phyloP scores from a whole-genome alignment of 2,888 invertebrate species.

The Hanleya hanleyi region DNA sequence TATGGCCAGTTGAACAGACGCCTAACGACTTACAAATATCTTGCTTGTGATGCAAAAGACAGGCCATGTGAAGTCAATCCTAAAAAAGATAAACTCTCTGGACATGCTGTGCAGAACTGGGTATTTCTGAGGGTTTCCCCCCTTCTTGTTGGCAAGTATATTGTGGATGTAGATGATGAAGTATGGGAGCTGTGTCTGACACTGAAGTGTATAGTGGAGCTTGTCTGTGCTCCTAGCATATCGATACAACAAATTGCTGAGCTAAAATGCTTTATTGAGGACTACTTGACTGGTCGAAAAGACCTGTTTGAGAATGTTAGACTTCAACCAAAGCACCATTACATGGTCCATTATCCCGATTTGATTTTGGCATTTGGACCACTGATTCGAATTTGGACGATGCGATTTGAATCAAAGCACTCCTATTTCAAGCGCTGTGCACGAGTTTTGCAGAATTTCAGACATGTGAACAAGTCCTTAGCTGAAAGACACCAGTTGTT shows the following conservation, averaged over 20 bases:
- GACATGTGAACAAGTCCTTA: background rate
- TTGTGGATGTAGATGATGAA: too few species aligned
- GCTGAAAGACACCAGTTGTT: background rate
- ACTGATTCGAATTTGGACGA: background rate
- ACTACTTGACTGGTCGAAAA: background rate
- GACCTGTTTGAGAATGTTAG: background rate
- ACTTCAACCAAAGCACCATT: background rate
- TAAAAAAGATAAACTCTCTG: too few species aligned
- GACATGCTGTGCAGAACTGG: too few species aligned
- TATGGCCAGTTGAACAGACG: too few species aligned
- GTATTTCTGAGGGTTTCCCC: too few species aligned
- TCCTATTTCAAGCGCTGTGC: constrained; percentile 5
- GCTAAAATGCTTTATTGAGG: background rate
- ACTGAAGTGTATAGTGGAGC: background rate
- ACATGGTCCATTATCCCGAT: background rate
- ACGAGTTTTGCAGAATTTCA: constrained; percentile 6
- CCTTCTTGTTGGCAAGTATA: too few species aligned
- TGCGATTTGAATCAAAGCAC: background rate
- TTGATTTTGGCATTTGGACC: background rate
- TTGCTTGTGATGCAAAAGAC: too few species aligned
- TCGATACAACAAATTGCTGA: background rate
- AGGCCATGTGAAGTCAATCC: too few species aligned
- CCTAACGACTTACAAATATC: too few species aligned
- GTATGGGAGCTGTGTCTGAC: background rate
- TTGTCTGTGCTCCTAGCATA: background rate